phyloP scores from a whole-genome alignment of 64 coral and sea anemone species.

The Montipora foliosa region DNA sequence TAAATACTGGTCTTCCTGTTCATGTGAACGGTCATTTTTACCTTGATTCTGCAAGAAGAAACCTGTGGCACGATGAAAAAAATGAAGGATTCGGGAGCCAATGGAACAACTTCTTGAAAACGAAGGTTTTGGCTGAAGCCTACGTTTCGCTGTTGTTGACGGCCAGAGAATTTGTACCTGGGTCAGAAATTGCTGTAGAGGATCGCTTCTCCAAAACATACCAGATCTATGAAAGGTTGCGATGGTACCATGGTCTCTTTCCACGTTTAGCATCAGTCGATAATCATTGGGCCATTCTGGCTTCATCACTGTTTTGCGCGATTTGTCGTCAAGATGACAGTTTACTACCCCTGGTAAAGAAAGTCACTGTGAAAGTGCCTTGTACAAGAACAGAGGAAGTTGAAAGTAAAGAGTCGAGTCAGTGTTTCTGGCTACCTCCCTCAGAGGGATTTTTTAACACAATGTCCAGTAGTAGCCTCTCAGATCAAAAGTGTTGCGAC shows the following conservation, averaged over 20 bases:
- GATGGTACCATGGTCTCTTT: conserved; percentile 86
- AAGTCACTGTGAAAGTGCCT: neutral
- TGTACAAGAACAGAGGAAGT: neutral
- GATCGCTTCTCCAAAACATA: conserved; percentile 25
- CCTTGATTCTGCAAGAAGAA: conserved; percentile 84
- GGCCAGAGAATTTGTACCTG: conserved; percentile 68
- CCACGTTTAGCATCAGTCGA: conserved; percentile 54
- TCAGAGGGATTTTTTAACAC: conserved; percentile 74
- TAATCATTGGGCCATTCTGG: conserved; percentile 64
- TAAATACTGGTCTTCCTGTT: conserved; percentile 81
- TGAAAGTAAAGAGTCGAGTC: neutral
- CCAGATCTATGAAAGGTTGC: conserved; percentile 31
- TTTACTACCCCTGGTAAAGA: conserved; percentile 59
- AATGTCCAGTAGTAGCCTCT: neutral
- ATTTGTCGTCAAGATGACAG: conserved; percentile 22
- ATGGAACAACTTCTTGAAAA: conserved; percentile 91
- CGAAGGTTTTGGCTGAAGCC: conserved; percentile 69
- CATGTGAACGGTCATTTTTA: conserved; percentile 97
- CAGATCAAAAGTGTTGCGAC: neutral
- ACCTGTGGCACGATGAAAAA: conserved; percentile 83
- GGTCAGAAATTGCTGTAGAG: neutral
- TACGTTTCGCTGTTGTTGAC: conserved; percentile 69
- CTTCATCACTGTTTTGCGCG: conserved; percentile 54
- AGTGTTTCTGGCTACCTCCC: conserved; percentile 69
- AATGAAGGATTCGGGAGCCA: conserved; percentile 55